Evolutionary conservation across 2,797 vertebrate species (phyloP).

Genomic region (Melanotaenia parkinsoni): DNA sequence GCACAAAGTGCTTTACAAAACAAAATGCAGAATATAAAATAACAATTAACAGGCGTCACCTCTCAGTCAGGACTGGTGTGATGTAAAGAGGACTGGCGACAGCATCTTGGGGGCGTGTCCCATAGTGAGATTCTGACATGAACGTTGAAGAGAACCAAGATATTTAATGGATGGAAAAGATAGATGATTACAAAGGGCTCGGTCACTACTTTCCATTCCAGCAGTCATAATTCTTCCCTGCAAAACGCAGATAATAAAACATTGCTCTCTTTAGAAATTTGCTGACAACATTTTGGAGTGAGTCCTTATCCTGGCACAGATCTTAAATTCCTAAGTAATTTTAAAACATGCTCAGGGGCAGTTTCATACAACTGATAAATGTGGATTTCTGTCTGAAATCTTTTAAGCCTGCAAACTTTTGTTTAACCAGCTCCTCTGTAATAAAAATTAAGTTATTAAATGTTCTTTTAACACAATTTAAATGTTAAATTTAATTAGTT

Average conservation of each 20-base stretch:
- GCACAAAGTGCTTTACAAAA: too few species aligned
- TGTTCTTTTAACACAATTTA: neutral
- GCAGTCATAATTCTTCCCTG: neutral
- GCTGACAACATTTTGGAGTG: neutral
- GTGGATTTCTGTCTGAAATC: neutral
- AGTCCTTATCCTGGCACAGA: neutral
- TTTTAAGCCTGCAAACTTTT: neutral
- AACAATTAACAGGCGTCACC: too few species aligned
- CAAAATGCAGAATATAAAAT: too few species aligned
- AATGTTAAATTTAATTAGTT: neutral
- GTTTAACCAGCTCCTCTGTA: neutral
- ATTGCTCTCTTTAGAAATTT: neutral
- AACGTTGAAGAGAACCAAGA: neutral
- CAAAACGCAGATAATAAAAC: neutral
- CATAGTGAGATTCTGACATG: too few species aligned
- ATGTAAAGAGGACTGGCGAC: too few species aligned
- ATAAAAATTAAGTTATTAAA: neutral
- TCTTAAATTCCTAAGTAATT: neutral
- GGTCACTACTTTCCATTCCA: neutral
- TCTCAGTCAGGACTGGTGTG: too few species aligned
- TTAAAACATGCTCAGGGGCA: neutral
- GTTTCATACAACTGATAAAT: neutral
- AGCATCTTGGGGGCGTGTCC: too few species aligned
- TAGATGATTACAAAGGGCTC: neutral
- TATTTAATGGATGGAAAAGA: neutral